A percentile compares a stretch with the other conserved stretches of the same genome.
These are phyloP conservation scores for Puffinus mauretanicus DNA, from an alignment of 2,113 vertebrate species.

Conservation along the genomic window DNA sequence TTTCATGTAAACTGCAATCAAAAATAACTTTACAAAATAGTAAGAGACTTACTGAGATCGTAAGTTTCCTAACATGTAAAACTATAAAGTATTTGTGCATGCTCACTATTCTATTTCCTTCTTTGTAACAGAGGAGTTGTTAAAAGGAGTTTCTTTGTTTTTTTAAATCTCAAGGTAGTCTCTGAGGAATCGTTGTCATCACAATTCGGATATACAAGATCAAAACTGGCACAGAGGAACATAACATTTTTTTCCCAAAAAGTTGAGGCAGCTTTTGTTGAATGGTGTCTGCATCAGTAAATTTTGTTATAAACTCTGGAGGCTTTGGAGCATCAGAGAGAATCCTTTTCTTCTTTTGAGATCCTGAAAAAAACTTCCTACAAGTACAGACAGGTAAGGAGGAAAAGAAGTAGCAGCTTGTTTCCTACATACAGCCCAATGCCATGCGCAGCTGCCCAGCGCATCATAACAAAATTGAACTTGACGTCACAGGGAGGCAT, in stretches of 20 bases:
- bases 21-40: constrained; percentile 67
- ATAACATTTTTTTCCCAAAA: constrained; percentile 42
- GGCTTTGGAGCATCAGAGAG: constrained; percentile 30
- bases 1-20: constrained; percentile 71
- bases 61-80: constrained; percentile 64
- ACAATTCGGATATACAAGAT: constrained; percentile 37
- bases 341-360: constrained; percentile 16
- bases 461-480: constrained; percentile 58
- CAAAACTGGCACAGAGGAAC: constrained; percentile 59
- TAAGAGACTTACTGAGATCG: constrained; percentile 65
- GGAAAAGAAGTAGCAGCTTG: constrained; percentile 18
- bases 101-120: constrained; percentile 56
- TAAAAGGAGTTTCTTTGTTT: constrained; percentile 36
- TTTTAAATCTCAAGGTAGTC: constrained; percentile 64
- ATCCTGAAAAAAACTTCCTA: constrained; percentile 47
- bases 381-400: not conserved
- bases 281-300: constrained; percentile 50
- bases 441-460: constrained; percentile 71
- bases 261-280: constrained; percentile 77
- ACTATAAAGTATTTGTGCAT: constrained; percentile 68
- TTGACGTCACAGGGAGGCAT: constrained; percentile 57
- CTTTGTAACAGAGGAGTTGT: constrained; percentile 27
- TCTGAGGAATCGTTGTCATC: constrained; percentile 36
- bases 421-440: constrained; percentile 58
- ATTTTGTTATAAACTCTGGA: constrained; percentile 30